phyloP scores from a whole-genome alignment of 1,140 invertebrate species.

The Drosophila lowei region DNA sequence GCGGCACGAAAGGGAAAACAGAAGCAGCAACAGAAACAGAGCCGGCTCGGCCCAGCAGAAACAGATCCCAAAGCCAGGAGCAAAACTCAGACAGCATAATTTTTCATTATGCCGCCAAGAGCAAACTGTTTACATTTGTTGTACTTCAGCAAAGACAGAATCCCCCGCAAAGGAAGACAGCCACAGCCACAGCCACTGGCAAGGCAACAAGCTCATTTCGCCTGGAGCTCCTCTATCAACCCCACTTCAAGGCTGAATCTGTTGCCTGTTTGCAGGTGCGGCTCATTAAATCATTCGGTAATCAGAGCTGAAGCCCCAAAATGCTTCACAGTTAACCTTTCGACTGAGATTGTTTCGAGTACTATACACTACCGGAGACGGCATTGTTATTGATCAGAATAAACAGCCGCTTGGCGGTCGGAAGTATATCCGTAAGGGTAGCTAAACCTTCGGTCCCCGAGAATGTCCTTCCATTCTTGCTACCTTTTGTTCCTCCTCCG shows the following conservation, averaged over 20 bases:
- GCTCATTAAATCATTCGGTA: constrained; percentile 73
- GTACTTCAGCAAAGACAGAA: constrained; percentile 39
- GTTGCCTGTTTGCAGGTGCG: constrained; percentile 56
- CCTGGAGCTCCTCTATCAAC: background rate
- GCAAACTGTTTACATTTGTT: constrained; percentile 78
- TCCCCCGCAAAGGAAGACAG: background rate
- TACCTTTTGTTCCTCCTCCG: constrained; percentile 9
- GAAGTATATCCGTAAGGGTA: no score
- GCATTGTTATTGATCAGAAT: no score
- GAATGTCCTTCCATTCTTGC: background rate
- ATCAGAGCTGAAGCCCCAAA: constrained; percentile 35
- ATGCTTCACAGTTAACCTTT: constrained; percentile 42
- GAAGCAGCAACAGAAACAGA: background rate
- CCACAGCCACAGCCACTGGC: background rate
- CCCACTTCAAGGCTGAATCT: constrained; percentile 10
- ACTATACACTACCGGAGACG: no score
- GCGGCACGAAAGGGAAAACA: constrained; percentile 6
- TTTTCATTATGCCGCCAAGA: constrained; percentile 73
- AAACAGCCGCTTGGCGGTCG: no score
- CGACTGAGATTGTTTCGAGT: background rate
- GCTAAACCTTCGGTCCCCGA: background rate
- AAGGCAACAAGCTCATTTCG: constrained; percentile 49
- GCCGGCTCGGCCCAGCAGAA: constrained; percentile 16
- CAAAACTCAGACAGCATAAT: constrained; percentile 51
- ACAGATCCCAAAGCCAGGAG: background rate